Evolutionary conservation across 2,113 vertebrate genomes (phyloP), one percentile per base, ranked within the genome.

Genomic region (Salvelinus alpinus): DNA sequence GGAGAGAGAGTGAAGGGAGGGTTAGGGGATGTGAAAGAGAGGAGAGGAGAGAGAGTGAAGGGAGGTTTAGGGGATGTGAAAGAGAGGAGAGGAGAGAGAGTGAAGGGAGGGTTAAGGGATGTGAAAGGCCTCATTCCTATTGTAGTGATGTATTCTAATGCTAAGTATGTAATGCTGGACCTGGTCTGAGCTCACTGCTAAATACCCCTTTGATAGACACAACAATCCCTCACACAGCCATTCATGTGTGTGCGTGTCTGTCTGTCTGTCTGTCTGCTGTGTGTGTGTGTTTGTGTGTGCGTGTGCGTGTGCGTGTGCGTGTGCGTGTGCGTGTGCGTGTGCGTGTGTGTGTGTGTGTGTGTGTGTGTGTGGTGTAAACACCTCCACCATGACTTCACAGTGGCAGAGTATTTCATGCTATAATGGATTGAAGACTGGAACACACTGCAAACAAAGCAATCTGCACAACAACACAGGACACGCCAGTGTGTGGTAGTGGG

Each of bases 191-290:
- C 34, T 34, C 34, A 34, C 34, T 34, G 34, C 6, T 34, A 34
- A 34, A 34, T 84, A 75, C 83, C 84, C 69, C 81, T 92, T 91
- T 90, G 88, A 92, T 89, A 84, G 86, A 59, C 87, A 79, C 85
- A 77, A 84, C 79, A 79, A 78, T 80, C 80, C 78, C 75, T 88
- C 91, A 90, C 89, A 90, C 31, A 34, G 31, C 31, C 86, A 90
- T 34, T 34, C 31, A 90, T 89, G 85, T 24, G 16, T 79, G 38
- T 78, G 1, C n/a, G n/a, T n/a, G n/a, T 44, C n/a, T 83, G 64
- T 80, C 66, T 47, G 70, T 69, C 1, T 59, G 75, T n/a, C 71
- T 2, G 34, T 2, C 0, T 38, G 34, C 16, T 64, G 72, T 22
- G 16, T 64, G 34, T 48, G 16, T 29, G 5, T 72, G 48, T 60